Evolutionary conservation across 2,888 invertebrate genomes (phyloP).

Genomic region (Euclidia mi): DNA sequence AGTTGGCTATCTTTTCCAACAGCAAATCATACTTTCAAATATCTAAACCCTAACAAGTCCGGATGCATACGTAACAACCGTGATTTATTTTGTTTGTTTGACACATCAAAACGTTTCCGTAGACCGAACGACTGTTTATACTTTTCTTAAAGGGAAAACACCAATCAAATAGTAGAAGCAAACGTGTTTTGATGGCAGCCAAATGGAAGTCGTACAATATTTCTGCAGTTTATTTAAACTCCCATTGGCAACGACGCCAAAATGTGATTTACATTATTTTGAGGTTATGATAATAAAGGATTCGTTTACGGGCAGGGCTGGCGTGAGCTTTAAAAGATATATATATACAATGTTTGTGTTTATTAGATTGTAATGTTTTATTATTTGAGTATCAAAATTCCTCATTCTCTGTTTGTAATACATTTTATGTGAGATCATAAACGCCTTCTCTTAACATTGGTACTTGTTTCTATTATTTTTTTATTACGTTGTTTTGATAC

Average conservation of each 20-base stretch:
- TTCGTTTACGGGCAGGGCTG: conserved; percentile 36
- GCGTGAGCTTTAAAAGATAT: conserved; percentile 24
- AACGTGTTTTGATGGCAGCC: conserved; percentile 42
- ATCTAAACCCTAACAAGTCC: conserved; percentile 2
- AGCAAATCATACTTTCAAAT: neutral
- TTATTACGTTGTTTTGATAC: neutral
- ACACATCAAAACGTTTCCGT: conserved; percentile 45
- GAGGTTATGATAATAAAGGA: conserved; percentile 52
- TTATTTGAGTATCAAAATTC: conserved; percentile 15
- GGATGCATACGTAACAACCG: conserved; percentile 29
- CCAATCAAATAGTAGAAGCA: conserved; percentile 40
- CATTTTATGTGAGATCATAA: conserved; percentile 7
- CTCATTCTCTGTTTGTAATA: conserved; percentile 28
- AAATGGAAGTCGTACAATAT: conserved; percentile 48
- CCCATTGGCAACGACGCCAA: conserved; percentile 68
- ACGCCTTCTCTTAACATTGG: neutral
- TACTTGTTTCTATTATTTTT: neutral
- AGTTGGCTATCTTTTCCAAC: neutral
- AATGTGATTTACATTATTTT: conserved; percentile 64
- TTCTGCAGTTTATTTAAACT: conserved; percentile 60
- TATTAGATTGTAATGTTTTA: conserved; percentile 39
- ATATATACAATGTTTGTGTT: conserved; percentile 20
- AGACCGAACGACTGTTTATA: conserved; percentile 41
- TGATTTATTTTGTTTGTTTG: conserved; percentile 58
- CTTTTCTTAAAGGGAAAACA: conserved; percentile 41